Percentiles rank a stretch among this genome's conserved stretches.
These are phyloP conservation scores for Chloroceryle amazona DNA, from an alignment of 2,797 vertebrate genomes.

Conservation along the genomic window DNA sequence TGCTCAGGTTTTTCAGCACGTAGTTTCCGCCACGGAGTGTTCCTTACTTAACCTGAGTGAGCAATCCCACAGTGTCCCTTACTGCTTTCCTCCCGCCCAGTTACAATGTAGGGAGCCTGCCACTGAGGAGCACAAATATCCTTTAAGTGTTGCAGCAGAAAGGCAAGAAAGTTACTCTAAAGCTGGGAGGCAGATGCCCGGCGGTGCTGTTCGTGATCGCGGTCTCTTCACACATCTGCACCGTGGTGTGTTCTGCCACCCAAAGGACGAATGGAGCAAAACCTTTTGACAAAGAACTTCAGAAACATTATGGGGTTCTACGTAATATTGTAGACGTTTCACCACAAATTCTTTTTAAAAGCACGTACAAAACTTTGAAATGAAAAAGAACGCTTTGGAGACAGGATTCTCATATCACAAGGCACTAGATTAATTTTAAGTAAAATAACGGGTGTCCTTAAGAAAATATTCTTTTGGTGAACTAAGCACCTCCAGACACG, in stretches of 20 bases:
- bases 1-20: not conserved
- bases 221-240: not conserved
- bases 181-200: not conserved
- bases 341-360: not conserved
- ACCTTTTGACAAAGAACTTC: not conserved
- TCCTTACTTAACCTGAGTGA: not conserved
- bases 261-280: constrained; percentile 67
- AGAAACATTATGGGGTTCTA: not conserved
- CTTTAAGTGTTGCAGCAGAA: not conserved
- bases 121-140: not conserved
- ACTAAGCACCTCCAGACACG: not conserved
- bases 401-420: not conserved
- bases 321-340: not conserved
- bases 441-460: not conserved
- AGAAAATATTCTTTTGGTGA: not conserved
- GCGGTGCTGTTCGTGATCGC: fast-evolving
- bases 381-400: not conserved
- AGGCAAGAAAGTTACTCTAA: not conserved
- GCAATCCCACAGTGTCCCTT: fast-evolving
- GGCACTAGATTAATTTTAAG: not conserved
- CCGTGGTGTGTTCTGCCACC: constrained; percentile 72
- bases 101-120: not conserved
- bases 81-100: not conserved
- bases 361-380: not conserved
- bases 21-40: fast-evolving